Evolutionary conservation across 2,797 vertebrate species (phyloP).

Genomic region (Thamnophis elegans): DNA sequence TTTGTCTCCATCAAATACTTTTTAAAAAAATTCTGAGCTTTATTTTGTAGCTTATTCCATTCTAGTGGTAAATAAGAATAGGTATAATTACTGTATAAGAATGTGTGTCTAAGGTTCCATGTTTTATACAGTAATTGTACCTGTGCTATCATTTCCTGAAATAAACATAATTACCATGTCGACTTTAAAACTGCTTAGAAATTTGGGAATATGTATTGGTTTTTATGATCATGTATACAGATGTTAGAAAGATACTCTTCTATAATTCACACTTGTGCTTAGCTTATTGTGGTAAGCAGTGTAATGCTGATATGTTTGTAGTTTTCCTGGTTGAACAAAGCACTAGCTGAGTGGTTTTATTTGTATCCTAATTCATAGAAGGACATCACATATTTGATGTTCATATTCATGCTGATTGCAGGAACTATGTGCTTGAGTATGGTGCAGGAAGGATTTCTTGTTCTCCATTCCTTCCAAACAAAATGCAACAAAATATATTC

Average conservation of each 20-base stretch:
- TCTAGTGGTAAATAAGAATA: background rate
- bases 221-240: background rate
- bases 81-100: background rate
- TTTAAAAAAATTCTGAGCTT: background rate
- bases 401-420: background rate
- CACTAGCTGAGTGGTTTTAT: background rate
- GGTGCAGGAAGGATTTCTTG: background rate
- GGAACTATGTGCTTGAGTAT: background rate
- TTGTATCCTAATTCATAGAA: background rate
- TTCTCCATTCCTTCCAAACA: background rate
- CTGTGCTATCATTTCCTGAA: background rate
- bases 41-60: background rate
- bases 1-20: constrained; percentile 11
- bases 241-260: background rate
- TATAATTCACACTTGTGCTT: background rate
- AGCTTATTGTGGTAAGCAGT: background rate
- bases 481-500: background rate
- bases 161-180: background rate
- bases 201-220: background rate
- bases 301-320: background rate
- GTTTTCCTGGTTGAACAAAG: background rate
- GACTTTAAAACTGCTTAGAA: background rate
- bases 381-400: background rate
- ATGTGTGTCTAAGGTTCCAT: background rate
- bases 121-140: background rate